phyloP scores from a whole-genome alignment of 1,140 invertebrate species.

The Pseudomyrmex flavicornis region DNA sequence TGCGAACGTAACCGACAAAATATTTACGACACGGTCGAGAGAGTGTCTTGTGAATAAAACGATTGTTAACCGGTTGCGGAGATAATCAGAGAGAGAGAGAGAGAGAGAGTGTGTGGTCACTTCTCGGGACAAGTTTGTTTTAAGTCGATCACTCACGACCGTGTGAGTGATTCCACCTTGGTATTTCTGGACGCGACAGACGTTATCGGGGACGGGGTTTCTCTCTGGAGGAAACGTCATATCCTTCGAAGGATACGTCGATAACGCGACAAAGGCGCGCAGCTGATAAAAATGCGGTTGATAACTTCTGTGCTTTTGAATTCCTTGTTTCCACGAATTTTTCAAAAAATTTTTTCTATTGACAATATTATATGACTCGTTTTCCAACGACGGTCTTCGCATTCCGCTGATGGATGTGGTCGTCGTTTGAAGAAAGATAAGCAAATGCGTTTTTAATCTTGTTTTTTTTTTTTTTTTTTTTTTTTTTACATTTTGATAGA shows the following conservation, averaged over 20 bases:
- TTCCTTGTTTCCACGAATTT: not conserved
- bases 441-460: too few relatives aligned
- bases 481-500: not conserved
- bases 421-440: too few relatives aligned
- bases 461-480: too few relatives aligned
- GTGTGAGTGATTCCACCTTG: slow-evolving; percentile 15
- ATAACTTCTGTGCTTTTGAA: not conserved
- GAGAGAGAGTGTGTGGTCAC: too few relatives aligned
- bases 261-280: not conserved
- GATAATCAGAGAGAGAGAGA: not conserved
- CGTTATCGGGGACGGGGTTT: slow-evolving; percentile 10
- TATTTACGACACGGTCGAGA: not conserved
- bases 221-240: slow-evolving; percentile 52
- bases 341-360: not conserved
- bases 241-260: slow-evolving; percentile 12
- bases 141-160: too few relatives aligned
- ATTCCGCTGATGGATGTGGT: too few relatives aligned
- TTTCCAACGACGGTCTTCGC: too few relatives aligned
- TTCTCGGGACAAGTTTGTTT: too few relatives aligned
- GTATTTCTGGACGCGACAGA: slow-evolving; percentile 47
- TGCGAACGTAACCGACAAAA: slow-evolving; percentile 3
- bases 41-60: not conserved
- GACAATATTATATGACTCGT: too few relatives aligned
- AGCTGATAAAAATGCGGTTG: not conserved
- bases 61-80: not conserved